These are phyloP conservation scores for Melanophora roralis DNA, from an alignment of 2,888 invertebrate species.

Conservation along the genomic window DNA sequence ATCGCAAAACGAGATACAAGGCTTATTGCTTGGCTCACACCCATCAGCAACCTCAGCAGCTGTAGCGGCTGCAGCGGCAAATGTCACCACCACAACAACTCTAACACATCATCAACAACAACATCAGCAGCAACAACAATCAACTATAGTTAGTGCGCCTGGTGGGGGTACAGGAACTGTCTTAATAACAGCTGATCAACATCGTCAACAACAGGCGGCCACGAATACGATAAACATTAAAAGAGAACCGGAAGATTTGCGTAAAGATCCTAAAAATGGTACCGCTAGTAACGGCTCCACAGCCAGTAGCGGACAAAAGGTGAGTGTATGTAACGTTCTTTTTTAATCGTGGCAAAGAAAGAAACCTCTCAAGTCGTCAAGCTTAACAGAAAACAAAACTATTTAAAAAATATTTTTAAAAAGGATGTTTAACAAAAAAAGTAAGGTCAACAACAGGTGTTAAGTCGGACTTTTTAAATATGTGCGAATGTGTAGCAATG, in stretches of 20 bases:
- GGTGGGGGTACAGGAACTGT: constrained; percentile 65
- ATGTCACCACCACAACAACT: constrained; percentile 70
- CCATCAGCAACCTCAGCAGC: constrained; percentile 74
- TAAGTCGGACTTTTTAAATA: constrained; percentile 6
- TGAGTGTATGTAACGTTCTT: constrained; percentile 68
- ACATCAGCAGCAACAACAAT: constrained; percentile 67
- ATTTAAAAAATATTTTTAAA: constrained; percentile 4
- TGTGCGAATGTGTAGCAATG: constrained; percentile 2
- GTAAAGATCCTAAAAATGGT: constrained; percentile 77
- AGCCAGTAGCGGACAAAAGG: constrained; percentile 75
- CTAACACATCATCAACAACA: constrained; percentile 63
- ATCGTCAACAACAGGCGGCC: constrained; percentile 64
- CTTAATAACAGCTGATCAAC: constrained; percentile 72
- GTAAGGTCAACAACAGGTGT: constrained; percentile 44
- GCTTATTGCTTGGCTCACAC: constrained; percentile 78
- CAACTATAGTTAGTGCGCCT: constrained; percentile 73
- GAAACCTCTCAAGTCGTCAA: constrained; percentile 24
- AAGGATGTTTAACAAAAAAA: constrained; percentile 28
- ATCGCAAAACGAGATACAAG: constrained; percentile 78
- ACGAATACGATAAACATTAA: constrained; percentile 75
- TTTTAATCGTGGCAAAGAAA: constrained; percentile 25
- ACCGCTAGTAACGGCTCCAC: constrained; percentile 68
- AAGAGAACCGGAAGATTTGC: constrained; percentile 77
- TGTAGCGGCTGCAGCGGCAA: constrained; percentile 69
- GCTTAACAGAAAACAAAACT: constrained; percentile 18